Conservation (phyloP, 2,888 invertebrate genomes). For the Chalcis sispes region DNA sequence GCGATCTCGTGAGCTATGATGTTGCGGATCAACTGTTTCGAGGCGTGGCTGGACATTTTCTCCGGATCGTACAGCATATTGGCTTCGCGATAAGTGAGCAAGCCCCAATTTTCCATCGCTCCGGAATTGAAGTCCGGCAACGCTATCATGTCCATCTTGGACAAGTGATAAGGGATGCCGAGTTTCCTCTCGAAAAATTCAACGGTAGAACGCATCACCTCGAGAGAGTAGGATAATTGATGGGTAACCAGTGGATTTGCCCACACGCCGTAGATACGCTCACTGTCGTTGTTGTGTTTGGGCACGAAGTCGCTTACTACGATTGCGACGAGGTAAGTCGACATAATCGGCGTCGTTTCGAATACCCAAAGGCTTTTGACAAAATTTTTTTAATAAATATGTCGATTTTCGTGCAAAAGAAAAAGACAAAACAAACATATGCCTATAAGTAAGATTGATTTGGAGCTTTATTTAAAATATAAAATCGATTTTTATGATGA, state of each 20-base stretch:
- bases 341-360: conserved; percentile 82
- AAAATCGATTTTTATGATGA: no score
- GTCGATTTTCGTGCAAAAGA: no score
- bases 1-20: conserved; percentile 78
- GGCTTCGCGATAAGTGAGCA: conserved; percentile 81
- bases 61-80: conserved; percentile 84
- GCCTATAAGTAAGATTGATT: no score
- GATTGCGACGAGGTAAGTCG: conserved; percentile 91
- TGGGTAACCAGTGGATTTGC: conserved; percentile 83
- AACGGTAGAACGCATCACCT: conserved; percentile 75
- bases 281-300: conserved; percentile 60
- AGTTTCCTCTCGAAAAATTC: conserved; percentile 75
- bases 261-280: conserved; percentile 76
- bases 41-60: conserved; percentile 57
- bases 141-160: conserved; percentile 79
- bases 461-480: no score
- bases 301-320: conserved; percentile 84
- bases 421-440: no score
- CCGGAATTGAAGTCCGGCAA: conserved; percentile 79
- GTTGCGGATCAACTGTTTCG: conserved; percentile 66
- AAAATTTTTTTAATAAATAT: no score
- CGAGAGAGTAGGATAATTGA: conserved; percentile 81
- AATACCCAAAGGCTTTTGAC: conserved; percentile 68
- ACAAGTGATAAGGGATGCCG: conserved; percentile 74
- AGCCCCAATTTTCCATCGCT: conserved; percentile 78